These are phyloP conservation scores for Pitta sordida DNA, from an alignment of 2,113 vertebrate species.

Conservation along the genomic window DNA sequence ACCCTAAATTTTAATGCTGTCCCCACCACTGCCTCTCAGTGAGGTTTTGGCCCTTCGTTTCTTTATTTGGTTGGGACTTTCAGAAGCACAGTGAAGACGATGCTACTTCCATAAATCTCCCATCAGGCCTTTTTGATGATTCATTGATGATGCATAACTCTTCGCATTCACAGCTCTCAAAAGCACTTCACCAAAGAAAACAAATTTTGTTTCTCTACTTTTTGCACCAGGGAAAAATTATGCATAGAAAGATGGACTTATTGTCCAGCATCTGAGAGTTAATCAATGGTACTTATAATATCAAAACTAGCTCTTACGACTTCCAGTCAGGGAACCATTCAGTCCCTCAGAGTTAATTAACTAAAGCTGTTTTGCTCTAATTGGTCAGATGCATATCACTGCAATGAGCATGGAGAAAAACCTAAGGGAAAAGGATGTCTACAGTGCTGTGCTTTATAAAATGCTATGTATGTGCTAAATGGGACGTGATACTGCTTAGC, in stretches of 20 bases:
- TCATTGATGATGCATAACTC: not conserved
- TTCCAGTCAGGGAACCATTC: not conserved
- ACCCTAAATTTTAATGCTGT: not conserved
- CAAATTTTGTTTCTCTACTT: not conserved
- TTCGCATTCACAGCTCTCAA: constrained; percentile 10
- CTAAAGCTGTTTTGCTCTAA: constrained; percentile 41
- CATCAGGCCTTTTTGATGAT: not conserved
- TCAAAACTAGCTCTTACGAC: not conserved
- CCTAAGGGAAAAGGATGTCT: constrained; percentile 21
- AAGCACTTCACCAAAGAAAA: constrained; percentile 22
- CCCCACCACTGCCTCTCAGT: not conserved
- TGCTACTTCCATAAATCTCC: not conserved
- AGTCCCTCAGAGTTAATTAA: constrained; percentile 42
- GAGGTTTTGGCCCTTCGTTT: not conserved
- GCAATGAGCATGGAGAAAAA: not conserved
- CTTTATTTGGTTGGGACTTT: not conserved
- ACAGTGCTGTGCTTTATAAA: not conserved
- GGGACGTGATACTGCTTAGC: not conserved
- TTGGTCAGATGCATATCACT: constrained; percentile 24
- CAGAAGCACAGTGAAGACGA: not conserved
- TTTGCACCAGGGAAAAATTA: constrained; percentile 1
- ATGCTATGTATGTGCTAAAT: constrained; percentile 5
- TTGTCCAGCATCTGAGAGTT: not conserved
- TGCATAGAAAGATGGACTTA: not conserved
- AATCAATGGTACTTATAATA: constrained; percentile 16